Evolutionary conservation across 2,888 invertebrate genomes (phyloP).

Genomic region (Mimachlamys varia): DNA sequence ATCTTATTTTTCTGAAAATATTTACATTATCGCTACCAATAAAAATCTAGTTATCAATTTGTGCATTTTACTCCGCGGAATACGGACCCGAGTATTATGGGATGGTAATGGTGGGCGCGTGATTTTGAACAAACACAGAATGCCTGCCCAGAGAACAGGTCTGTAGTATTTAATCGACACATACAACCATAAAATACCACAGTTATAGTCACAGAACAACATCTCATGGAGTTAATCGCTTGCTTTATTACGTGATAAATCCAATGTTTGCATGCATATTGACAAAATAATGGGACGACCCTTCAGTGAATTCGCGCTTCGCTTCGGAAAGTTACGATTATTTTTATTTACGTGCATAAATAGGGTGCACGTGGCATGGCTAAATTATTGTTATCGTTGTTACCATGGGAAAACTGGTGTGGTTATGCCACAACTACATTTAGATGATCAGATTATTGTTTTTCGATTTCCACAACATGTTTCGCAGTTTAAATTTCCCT

Average conservation of each 20-base stretch:
- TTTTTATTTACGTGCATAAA: conserved; percentile 36
- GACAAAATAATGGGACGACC: conserved; percentile 17
- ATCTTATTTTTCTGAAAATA: not conserved
- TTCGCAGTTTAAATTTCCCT: conserved; percentile 76
- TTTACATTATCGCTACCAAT: conserved; percentile 22
- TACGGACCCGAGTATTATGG: conserved; percentile 73
- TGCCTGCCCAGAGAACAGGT: conserved; percentile 72
- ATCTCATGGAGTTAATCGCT: not conserved
- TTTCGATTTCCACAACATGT: conserved; percentile 38
- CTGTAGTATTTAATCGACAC: conserved; percentile 48
- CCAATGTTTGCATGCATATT: not conserved
- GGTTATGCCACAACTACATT: not conserved
- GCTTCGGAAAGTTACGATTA: conserved; percentile 26
- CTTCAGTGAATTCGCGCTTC: not conserved
- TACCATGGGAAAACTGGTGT: not conserved
- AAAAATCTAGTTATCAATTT: not conserved
- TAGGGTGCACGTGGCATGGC: conserved; percentile 27
- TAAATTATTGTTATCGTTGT: not conserved
- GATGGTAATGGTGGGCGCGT: conserved; percentile 82
- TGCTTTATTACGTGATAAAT: not conserved
- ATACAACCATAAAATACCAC: not conserved
- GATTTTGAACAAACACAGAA: conserved; percentile 81
- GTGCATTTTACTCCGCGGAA: conserved; percentile 51
- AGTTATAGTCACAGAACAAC: not conserved
- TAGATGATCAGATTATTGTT: conserved; percentile 8